Base-by-base conservation (phyloP, 2,888 invertebrate species). In the Xanthorhoe designata region DNA sequence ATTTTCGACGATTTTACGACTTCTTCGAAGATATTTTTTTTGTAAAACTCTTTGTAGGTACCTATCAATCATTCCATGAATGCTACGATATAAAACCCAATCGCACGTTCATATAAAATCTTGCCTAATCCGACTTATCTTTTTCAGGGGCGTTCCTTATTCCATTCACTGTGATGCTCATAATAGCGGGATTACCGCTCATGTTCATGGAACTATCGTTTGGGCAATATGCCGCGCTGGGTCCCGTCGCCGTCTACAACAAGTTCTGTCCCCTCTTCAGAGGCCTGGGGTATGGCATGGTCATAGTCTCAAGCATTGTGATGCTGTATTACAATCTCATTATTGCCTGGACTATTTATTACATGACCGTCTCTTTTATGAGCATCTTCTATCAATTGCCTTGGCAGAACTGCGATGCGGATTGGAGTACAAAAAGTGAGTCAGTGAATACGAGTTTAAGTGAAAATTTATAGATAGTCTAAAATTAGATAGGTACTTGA, bases 151-250 rank as follows among this genome's bases (percentile, higher is more conserved):
- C 97, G 42, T 97, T 98, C 86, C 94, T 98, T 19, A 96, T 98
- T 82, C 97, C 97, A 9, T 98, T 97, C 83, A 95, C 96, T 65
- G 94, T 97, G 68, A 96, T 97, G 96, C 94, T 98, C 71, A 94
- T 97, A 75, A 95, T 97, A 76, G 96, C 96, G 61, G 97, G 97
- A 7, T 90, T 97, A 61, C 97, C 97, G 29, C 94, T 97, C 7
- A 96, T 97, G 95, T 97, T 97, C 80, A 96, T 97, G 96, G 97
- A 97, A 84, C 90, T 97, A n/a, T 95, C 97, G 0, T 95, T 98
- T 70, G 97, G 97, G 0, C 97, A 98, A 84, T 98, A 96, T 83
- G 97, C 96, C 32, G 96, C 96, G 4, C 83, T 96, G 61, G 96
- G 96, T 9, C 97, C 97, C 0, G 96, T 97, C 15, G 96, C 96